phyloP scores from a whole-genome alignment of 2,888 invertebrate genomes.

The Gortyna flavago region DNA sequence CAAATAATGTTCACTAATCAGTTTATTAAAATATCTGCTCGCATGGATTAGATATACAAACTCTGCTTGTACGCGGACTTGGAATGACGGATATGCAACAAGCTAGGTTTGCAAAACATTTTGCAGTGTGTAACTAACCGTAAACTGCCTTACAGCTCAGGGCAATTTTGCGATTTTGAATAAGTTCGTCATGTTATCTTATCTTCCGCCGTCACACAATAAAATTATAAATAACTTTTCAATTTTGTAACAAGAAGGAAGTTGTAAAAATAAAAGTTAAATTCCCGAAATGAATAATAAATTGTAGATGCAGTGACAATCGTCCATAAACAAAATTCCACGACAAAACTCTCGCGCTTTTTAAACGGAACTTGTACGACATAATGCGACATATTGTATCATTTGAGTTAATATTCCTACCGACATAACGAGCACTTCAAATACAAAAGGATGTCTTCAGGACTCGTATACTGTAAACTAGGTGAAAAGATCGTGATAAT shows the following conservation, averaged over 20 bases:
- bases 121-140: background rate
- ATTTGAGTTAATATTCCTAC: slow-evolving; percentile 24
- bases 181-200: no score
- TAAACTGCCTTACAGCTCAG: background rate
- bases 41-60: no score
- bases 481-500: slow-evolving; percentile 25
- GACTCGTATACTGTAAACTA: slow-evolving; percentile 15
- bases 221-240: background rate
- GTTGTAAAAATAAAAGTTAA: background rate
- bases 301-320: background rate
- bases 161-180: no score
- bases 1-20: no score
- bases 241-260: background rate
- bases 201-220: background rate
- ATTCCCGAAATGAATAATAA: background rate
- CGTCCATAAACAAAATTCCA: background rate
- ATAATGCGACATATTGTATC: slow-evolving; percentile 11
- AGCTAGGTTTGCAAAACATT: background rate
- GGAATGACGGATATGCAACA: no score
- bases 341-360: background rate
- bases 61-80: no score
- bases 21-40: no score
- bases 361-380: slow-evolving; percentile 4
- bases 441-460: slow-evolving; percentile 23
- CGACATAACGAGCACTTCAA: slow-evolving; percentile 39